A percentile compares a stretch with the other conserved stretches of the same genome.
Conservation (phyloP, 2,113 vertebrate genomes). For the Illadopsis cleaveri region DNA sequence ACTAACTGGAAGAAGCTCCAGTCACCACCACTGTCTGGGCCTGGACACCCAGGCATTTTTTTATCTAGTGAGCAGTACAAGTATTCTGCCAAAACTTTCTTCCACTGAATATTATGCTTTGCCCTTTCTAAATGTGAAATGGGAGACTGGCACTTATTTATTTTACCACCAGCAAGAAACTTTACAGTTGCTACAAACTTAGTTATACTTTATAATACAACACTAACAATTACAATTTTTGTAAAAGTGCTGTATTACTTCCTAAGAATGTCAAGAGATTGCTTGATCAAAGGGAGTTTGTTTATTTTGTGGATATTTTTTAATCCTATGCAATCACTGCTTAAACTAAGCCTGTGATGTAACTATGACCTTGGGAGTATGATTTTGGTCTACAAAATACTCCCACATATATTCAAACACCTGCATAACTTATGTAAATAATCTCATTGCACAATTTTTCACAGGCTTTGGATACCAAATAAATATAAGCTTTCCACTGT, state of each 20-base stretch:
- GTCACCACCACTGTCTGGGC: not conserved
- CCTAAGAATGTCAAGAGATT: not conserved
- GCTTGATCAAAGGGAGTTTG: not conserved
- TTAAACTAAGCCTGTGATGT: not conserved
- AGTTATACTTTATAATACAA: not conserved
- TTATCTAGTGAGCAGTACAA: not conserved
- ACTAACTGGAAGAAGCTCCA: not conserved
- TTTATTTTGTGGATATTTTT: not conserved
- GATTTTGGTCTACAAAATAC: not conserved
- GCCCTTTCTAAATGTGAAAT: not conserved
- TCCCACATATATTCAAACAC: not conserved
- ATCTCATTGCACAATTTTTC: not conserved
- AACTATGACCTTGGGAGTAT: not conserved
- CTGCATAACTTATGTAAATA: not conserved
- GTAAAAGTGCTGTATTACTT: not conserved
- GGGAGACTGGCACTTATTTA: not conserved
- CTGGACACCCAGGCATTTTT: not conserved
- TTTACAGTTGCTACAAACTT: not conserved
- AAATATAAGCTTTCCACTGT: not conserved
- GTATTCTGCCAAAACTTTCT: not conserved
- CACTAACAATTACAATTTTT: not conserved
- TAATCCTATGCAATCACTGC: not conserved
- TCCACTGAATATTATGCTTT: not conserved
- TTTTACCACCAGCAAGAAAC: not conserved
- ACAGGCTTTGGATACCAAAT: not conserved